phyloP scores from a whole-genome alignment of 2,113 vertebrate species.

The Corythaeola cristata region DNA sequence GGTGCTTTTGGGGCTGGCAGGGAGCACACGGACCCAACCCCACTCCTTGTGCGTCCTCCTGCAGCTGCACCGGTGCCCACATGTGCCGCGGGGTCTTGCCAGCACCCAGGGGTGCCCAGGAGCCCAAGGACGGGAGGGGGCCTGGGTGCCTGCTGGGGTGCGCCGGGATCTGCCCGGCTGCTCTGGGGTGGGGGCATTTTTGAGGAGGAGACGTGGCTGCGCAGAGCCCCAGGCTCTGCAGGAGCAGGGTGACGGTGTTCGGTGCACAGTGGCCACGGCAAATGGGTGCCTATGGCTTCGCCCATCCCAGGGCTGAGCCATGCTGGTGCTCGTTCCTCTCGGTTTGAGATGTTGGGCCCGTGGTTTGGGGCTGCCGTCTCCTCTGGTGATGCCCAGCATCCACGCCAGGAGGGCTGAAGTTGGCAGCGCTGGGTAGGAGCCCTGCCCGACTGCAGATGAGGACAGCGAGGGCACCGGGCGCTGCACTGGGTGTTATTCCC shows the following conservation, averaged over 20 bases:
- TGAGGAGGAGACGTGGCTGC: accelerated
- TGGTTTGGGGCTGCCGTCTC: background rate
- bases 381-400: background rate
- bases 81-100: background rate
- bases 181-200: background rate
- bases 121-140: background rate
- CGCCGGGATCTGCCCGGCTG: background rate
- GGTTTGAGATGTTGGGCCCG: background rate
- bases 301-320: background rate
- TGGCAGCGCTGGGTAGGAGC: accelerated
- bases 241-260: background rate
- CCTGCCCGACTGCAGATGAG: background rate
- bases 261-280: background rate
- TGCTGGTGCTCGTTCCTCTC: background rate
- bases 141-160: background rate
- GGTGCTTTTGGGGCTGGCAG: background rate
- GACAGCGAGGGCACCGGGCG: accelerated
- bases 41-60: background rate
- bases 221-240: background rate
- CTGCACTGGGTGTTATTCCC: background rate
- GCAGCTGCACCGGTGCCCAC: accelerated
- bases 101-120: background rate
- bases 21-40: accelerated
- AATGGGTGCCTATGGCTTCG: background rate
- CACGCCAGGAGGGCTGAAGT: accelerated